A percentile compares a stretch with the other conserved stretches of the same genome.
These are phyloP conservation scores for Darevskia nairensis DNA, from an alignment of 2,797 vertebrate species.

Conservation along the genomic window DNA sequence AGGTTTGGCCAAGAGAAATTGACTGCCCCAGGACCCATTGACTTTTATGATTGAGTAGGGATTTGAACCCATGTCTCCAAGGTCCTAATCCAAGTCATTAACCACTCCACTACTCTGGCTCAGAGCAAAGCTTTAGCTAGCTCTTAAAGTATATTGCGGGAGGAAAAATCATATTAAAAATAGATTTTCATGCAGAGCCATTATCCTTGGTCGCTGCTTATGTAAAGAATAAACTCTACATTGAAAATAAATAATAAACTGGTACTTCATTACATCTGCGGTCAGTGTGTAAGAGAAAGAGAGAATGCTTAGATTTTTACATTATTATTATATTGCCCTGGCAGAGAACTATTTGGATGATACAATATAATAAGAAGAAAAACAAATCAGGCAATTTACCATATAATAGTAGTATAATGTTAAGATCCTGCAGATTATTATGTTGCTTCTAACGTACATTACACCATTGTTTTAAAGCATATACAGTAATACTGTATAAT, in stretches of 20 bases:
- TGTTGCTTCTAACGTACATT: constrained; percentile 40
- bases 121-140: background rate
- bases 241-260: constrained; percentile 44
- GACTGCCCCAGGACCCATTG: background rate
- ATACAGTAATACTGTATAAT: constrained; percentile 45
- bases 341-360: constrained; percentile 29
- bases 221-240: constrained; percentile 1
- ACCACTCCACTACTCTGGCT: background rate
- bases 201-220: constrained; percentile 36
- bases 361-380: constrained; percentile 16
- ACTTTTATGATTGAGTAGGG: background rate
- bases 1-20: too few relatives aligned
- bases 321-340: background rate
- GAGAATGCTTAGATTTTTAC: constrained; percentile 11
- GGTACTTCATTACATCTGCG: constrained; percentile 16
- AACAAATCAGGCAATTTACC: constrained; percentile 40
- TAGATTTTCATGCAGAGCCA: background rate
- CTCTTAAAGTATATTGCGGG: constrained; percentile 28
- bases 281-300: constrained; percentile 5
- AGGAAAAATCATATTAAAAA: constrained; percentile 16
- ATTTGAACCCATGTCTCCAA: background rate
- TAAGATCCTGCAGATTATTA: constrained; percentile 59
- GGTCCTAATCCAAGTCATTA: background rate
- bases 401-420: constrained; percentile 52
- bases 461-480: constrained; percentile 62